Evolutionary conservation across 2,113 vertebrate species (phyloP), one percentile per base, ranked within the genome.

Genomic region (Egretta garzetta): DNA sequence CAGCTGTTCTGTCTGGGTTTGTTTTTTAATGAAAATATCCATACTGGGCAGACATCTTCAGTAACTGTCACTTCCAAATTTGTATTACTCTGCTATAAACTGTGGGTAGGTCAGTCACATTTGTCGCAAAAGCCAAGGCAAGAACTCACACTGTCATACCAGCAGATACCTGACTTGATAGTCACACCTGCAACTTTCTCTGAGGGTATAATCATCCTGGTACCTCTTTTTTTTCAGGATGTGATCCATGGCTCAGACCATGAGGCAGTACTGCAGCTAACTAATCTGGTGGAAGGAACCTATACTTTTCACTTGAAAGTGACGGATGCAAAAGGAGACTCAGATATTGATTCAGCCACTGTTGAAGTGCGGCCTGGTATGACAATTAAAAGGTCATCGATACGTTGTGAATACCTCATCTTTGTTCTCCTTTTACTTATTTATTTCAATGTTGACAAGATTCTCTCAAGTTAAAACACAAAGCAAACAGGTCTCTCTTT

Each of bases 331-430:
- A 98, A 98, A 95, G 99, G 99, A 8, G 97, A 97, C 33, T 98
- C 98, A 9, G 98, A 98, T 95, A 82, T 93, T 2, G 98, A 99
- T 97, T 98, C 97, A 0, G 98, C 99, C 66, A 98, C 98, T 14
- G 98, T 99, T 97, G 99, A 99, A 98, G 99, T 99, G 88, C 98
- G 92, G 80, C 99, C 99, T 97, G 99, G 99, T 99, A 98, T 72
- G 98, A 82, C 75, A 74, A 33, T 75, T 97, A 90, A 94, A 95
- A 97, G 94, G 96, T 96, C 94, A 92, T 96, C 70, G 18, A 86
- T 84, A 80, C 26, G 27, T 87, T 94, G 91, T 72, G 52, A 94
- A 96, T 96, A 70, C 56, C 74, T 81, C 62, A 79, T 41, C 70
- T 86, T 74, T 74, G 58, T 84, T 86, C 33, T 91, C 11, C 60